A percentile compares a stretch with the other conserved stretches of the same genome.
These are phyloP conservation scores for Pelecanus crispus DNA, from an alignment of 2,113 vertebrate species.

Conservation along the genomic window DNA sequence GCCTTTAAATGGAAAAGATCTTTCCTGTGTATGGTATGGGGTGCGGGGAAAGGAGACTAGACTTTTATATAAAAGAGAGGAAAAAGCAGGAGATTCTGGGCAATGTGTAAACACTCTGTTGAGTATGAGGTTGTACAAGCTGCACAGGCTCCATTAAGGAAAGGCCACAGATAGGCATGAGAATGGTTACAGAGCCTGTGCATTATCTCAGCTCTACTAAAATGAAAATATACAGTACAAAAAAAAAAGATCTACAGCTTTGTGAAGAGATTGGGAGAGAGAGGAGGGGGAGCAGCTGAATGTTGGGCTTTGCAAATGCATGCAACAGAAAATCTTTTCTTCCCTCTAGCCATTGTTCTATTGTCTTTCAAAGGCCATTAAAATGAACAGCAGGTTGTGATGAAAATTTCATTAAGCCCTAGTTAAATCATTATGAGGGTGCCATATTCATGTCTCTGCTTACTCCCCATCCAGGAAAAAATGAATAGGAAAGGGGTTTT, in stretches of 20 bases:
- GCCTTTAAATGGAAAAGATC: background rate
- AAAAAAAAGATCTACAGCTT: slow-evolving; percentile 75
- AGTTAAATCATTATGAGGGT: slow-evolving; percentile 94
- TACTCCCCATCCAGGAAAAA: slow-evolving; percentile 56
- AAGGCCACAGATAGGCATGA: slow-evolving; percentile 70
- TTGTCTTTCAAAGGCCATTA: slow-evolving; percentile 96
- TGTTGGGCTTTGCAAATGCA: slow-evolving; percentile 73
- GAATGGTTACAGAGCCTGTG: slow-evolving; percentile 65
- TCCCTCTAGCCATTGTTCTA: slow-evolving; percentile 86
- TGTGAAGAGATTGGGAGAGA: slow-evolving; percentile 63
- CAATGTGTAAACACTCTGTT: background rate
- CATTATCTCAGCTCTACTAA: slow-evolving; percentile 72
- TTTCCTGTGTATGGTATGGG: background rate
- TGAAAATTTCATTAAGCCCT: slow-evolving; percentile 98
- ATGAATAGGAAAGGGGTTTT: slow-evolving; percentile 48
- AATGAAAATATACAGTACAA: slow-evolving; percentile 69
- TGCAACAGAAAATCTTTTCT: slow-evolving; percentile 82
- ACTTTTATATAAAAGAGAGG: background rate
- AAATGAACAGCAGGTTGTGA: slow-evolving; percentile 97
- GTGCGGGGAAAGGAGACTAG: background rate
- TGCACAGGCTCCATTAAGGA: slow-evolving; percentile 74
- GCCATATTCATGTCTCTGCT: slow-evolving; percentile 83
- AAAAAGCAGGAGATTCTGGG: background rate
- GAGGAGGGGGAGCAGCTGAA: slow-evolving; percentile 60
- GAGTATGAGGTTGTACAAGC: slow-evolving; percentile 35